phyloP scores from a whole-genome alignment of 2,797 vertebrate genomes.

The Ctenochaetus hawaiiensis region DNA sequence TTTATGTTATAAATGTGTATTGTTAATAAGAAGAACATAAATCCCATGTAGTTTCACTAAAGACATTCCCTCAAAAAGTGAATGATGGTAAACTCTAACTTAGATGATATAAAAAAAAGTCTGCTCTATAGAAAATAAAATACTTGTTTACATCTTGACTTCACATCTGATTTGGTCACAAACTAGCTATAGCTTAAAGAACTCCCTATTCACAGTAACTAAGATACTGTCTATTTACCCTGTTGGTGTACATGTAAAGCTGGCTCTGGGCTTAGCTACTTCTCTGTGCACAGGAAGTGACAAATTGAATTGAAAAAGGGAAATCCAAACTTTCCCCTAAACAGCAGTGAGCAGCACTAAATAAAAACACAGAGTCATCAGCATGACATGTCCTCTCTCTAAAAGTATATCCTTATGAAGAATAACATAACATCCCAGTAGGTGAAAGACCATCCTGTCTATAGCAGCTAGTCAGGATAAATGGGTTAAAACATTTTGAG shows the following conservation, averaged over 20 bases:
- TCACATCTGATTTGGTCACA: not conserved
- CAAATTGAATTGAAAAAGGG: slow-evolving; percentile 33
- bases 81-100: not conserved
- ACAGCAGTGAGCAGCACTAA: not conserved
- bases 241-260: slow-evolving; percentile 19
- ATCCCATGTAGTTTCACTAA: not conserved
- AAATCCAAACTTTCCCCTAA: slow-evolving; percentile 31
- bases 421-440: not conserved
- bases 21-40: not conserved
- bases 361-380: not conserved
- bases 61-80: not conserved
- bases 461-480: not conserved
- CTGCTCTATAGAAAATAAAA: not conserved
- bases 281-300: slow-evolving; percentile 27
- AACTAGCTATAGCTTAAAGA: not conserved
- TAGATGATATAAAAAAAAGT: not conserved
- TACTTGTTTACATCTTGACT: not conserved
- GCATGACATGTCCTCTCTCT: not conserved
- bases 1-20: not conserved
- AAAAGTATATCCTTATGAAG: not conserved
- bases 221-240: slow-evolving; percentile 13
- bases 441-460: not conserved
- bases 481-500: slow-evolving; percentile 6
- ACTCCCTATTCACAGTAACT: not conserved
- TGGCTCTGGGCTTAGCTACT: not conserved